Conservation (phyloP, 92 coral and sea anemone species). For the Zoanthus gigantus region DNA sequence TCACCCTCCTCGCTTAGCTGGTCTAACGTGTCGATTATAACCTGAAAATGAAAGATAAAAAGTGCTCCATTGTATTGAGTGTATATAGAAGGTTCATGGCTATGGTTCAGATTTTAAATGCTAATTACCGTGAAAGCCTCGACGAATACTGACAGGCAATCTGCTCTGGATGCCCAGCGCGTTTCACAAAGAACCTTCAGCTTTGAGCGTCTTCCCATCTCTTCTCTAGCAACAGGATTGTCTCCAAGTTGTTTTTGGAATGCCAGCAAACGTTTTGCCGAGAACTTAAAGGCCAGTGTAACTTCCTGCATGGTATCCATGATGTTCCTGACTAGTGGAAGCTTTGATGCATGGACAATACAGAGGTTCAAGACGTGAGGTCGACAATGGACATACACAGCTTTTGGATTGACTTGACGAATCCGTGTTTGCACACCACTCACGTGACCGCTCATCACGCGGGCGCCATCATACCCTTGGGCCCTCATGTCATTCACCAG, state of each 20-base stretch:
- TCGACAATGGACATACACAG: conserved; percentile 49
- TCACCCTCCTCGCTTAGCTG: conserved; percentile 34
- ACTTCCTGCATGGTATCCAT: conserved; percentile 52
- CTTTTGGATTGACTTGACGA: conserved; percentile 36
- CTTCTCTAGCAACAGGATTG: conserved; percentile 45
- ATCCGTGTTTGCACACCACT: conserved; percentile 52
- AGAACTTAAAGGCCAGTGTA: conserved; percentile 50
- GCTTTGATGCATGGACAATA: conserved; percentile 48
- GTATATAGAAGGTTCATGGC: conserved; percentile 18
- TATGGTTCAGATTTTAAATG: conserved; percentile 21
- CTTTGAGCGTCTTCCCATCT: conserved; percentile 60
- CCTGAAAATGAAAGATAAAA: neutral
- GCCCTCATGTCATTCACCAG: conserved; percentile 43
- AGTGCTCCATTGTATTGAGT: conserved; percentile 29
- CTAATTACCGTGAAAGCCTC: conserved; percentile 24
- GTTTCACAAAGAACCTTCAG: conserved; percentile 63
- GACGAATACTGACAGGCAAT: conserved; percentile 33
- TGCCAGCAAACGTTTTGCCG: conserved; percentile 50
- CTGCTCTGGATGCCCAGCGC: conserved; percentile 57
- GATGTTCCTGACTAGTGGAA: conserved; percentile 46
- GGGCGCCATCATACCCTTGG: conserved; percentile 48
- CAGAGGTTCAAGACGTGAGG: conserved; percentile 45
- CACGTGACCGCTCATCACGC: conserved; percentile 47
- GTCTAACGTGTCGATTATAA: conserved; percentile 10
- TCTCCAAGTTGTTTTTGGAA: conserved; percentile 51